A percentile compares a stretch with the other conserved stretches of the same genome.
These are phyloP conservation scores for Eretmocerus hayati DNA, from an alignment of 2,888 invertebrate species.

Conservation along the genomic window DNA sequence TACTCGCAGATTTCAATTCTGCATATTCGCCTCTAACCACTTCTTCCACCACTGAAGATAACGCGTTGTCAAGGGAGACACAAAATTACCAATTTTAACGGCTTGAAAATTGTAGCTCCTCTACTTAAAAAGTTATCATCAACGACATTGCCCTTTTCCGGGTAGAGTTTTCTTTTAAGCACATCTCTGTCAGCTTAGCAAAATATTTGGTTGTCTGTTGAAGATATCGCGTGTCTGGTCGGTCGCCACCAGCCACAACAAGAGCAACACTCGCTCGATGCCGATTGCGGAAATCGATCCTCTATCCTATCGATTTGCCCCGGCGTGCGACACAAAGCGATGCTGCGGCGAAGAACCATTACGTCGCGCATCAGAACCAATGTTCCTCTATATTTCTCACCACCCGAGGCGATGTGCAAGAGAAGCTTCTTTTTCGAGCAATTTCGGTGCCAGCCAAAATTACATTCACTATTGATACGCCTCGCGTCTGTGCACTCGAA, in stretches of 20 bases:
- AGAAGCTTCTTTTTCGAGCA: constrained; percentile 1
- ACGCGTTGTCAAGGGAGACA: too few species aligned
- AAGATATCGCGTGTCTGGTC: neutral
- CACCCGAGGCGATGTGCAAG: neutral
- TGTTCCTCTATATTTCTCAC: neutral
- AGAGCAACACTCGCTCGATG: neutral
- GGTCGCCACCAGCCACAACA: neutral
- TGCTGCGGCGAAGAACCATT: neutral
- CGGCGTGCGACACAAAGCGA: constrained; percentile 1
- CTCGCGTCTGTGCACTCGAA: neutral
- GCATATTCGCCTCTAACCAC: too few species aligned
- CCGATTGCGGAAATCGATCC: constrained; percentile 7
- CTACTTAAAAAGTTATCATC: too few species aligned
- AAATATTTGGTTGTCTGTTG: too few species aligned
- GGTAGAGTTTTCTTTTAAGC: too few species aligned
- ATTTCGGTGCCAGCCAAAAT: constrained; percentile 8
- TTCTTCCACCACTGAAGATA: too few species aligned
- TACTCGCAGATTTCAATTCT: too few species aligned
- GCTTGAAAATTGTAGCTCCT: too few species aligned
- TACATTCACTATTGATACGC: constrained; percentile 7
- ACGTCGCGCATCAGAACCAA: neutral
- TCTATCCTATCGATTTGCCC: constrained; percentile 16
- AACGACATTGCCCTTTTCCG: too few species aligned
- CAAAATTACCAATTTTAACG: too few species aligned
- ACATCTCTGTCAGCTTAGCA: too few species aligned